Evolutionary conservation across 2,888 invertebrate species (phyloP).

Genomic region (Drosophila yooni): DNA sequence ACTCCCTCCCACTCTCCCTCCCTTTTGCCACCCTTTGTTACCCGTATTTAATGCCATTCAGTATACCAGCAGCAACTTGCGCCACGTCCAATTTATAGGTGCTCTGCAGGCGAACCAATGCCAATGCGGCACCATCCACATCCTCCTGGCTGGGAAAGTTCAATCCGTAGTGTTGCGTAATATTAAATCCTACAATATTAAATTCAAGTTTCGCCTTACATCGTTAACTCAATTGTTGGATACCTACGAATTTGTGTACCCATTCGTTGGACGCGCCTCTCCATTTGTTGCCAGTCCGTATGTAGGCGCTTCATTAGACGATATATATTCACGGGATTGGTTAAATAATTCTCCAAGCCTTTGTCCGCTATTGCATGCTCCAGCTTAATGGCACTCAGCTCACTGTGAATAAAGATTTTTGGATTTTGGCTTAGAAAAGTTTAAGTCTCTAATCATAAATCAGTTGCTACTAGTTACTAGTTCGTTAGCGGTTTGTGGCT

Average conservation of each 20-base stretch:
- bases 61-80: constrained; percentile 93
- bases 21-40: constrained; percentile 59
- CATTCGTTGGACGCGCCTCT: constrained; percentile 89
- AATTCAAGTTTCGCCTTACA: constrained; percentile 9
- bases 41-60: constrained; percentile 94
- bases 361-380: constrained; percentile 91
- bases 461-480: constrained; percentile 71
- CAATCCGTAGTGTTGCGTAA: constrained; percentile 87
- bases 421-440: constrained; percentile 45
- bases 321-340: constrained; percentile 97
- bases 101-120: constrained; percentile 95
- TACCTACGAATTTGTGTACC: constrained; percentile 85
- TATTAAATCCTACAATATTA: constrained; percentile 87
- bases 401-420: constrained; percentile 64
- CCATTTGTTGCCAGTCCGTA: constrained; percentile 93
- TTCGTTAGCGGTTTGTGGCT: constrained; percentile 54
- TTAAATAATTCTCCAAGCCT: constrained; percentile 92
- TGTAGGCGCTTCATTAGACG: constrained; percentile 96
- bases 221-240: background rate
- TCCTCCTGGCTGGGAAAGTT: constrained; percentile 97
- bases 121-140: constrained; percentile 96
- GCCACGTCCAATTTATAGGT: constrained; percentile 95
- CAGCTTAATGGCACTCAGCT: constrained; percentile 88
- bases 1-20: background rate
- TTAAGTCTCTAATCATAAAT: constrained; percentile 46